Conservation (phyloP, 2,113 vertebrate genomes). For the Plestiodon gilberti region DNA sequence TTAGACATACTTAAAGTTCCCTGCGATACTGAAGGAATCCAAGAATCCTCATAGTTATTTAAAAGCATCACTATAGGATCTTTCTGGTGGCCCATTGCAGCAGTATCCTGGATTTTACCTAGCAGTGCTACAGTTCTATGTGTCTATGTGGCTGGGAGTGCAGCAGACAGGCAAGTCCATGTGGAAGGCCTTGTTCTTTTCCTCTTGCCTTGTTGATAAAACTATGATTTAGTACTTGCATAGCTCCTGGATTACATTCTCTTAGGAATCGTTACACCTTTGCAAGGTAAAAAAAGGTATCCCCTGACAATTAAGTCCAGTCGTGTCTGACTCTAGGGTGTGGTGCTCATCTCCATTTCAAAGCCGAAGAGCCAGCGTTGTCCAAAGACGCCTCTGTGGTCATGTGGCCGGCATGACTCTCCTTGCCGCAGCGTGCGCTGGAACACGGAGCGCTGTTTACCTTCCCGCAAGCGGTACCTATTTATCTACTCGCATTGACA, state of each 20-base stretch:
- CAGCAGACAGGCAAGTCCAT: neutral
- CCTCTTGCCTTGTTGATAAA: neutral
- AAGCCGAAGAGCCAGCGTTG: too few species aligned
- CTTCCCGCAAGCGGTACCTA: too few species aligned
- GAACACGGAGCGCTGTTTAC: too few species aligned
- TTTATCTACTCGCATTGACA: too few species aligned
- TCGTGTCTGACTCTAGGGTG: too few species aligned
- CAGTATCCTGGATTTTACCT: neutral
- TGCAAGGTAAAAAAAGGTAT: too few species aligned
- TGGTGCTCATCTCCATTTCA: too few species aligned
- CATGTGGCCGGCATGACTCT: too few species aligned
- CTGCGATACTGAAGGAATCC: neutral
- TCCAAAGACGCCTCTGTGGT: too few species aligned
- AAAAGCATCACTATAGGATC: too few species aligned
- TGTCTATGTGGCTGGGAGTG: neutral
- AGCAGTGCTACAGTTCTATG: neutral
- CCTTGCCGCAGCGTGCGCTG: too few species aligned
- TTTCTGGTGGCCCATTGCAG: neutral
- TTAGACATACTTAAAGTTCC: neutral
- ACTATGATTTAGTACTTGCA: neutral
- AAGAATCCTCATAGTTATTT: neutral
- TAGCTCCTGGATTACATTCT: neutral
- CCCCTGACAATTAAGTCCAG: too few species aligned
- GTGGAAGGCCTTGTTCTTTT: neutral
- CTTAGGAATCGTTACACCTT: neutral